Percentiles rank a stretch among this genome's conserved stretches.
These are phyloP conservation scores for Atta texana DNA, from an alignment of 1,140 invertebrate genomes.

Conservation along the genomic window DNA sequence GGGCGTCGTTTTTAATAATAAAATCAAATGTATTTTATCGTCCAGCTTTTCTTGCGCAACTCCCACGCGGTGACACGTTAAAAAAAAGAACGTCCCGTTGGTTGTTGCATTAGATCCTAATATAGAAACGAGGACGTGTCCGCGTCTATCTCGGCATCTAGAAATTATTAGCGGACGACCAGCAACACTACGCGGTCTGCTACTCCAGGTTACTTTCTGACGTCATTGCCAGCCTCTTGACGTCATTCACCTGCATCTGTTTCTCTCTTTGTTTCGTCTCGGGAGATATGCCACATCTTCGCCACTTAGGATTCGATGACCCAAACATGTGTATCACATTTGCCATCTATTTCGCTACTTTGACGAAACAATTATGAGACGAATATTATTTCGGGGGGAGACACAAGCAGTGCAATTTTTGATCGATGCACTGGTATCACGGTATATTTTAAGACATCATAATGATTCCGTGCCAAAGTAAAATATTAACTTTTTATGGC, in stretches of 20 bases:
- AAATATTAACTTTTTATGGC: not conserved
- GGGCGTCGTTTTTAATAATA: constrained; percentile 11
- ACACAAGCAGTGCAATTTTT: constrained; percentile 30
- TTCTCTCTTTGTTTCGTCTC: constrained; percentile 51
- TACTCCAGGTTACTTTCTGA: constrained; percentile 74
- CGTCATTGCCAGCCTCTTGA: constrained; percentile 77
- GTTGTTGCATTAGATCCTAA: constrained; percentile 56
- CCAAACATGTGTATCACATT: not conserved
- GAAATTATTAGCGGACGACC: constrained; percentile 52
- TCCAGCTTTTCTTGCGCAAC: not conserved
- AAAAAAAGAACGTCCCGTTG: constrained; percentile 23
- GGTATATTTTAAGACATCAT: constrained; percentile 64
- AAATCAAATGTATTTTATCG: constrained; percentile 28
- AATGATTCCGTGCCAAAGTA: constrained; percentile 35
- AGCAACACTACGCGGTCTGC: constrained; percentile 21
- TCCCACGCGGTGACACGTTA: constrained; percentile 25
- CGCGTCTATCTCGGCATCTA: constrained; percentile 27
- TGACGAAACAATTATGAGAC: not conserved
- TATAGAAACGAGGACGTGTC: constrained; percentile 59
- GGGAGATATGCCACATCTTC: not conserved
- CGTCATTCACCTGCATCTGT: constrained; percentile 78
- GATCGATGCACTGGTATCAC: constrained; percentile 69
- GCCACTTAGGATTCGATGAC: constrained; percentile 33
- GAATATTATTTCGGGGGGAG: not conserved
- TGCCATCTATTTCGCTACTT: constrained; percentile 25